Percentiles rank a stretch among this genome's conserved stretches.
Conservation (phyloP, 2,888 invertebrate genomes). For the Dryomyza anilis region DNA sequence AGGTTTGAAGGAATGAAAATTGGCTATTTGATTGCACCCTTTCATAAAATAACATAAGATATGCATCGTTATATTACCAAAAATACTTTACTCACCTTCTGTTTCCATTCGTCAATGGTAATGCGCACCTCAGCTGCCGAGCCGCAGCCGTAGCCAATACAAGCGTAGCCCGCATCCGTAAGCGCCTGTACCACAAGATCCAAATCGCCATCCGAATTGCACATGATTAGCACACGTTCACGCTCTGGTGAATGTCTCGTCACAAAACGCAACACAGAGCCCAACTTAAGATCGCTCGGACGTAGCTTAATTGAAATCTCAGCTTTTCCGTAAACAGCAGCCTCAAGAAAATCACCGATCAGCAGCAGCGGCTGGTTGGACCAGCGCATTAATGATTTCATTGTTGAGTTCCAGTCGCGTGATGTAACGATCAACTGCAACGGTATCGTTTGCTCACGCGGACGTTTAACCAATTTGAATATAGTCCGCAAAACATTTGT, state of each 20-base stretch:
- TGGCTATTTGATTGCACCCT: too few relatives aligned
- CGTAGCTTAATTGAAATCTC: slow-evolving; percentile 61
- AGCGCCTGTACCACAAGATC: slow-evolving; percentile 52
- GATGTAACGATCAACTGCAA: slow-evolving; percentile 69
- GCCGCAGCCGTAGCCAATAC: slow-evolving; percentile 37
- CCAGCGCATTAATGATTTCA: slow-evolving; percentile 63
- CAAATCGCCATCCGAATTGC: slow-evolving; percentile 67
- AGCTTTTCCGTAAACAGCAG: slow-evolving; percentile 72
- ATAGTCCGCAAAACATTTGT: slow-evolving; percentile 32
- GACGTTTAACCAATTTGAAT: slow-evolving; percentile 35
- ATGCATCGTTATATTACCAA: too few relatives aligned
- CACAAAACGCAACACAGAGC: slow-evolving; percentile 63
- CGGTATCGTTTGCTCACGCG: slow-evolving; percentile 28
- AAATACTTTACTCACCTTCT: slow-evolving; percentile 38
- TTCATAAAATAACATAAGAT: too few relatives aligned
- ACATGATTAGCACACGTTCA: slow-evolving; percentile 68
- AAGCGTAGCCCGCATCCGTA: slow-evolving; percentile 37
- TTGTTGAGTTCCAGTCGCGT: slow-evolving; percentile 68
- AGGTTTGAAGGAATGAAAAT: too few relatives aligned
- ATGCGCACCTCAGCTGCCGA: slow-evolving; percentile 27
- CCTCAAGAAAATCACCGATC: slow-evolving; percentile 76
- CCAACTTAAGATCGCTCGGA: slow-evolving; percentile 39
- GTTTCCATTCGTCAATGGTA: slow-evolving; percentile 42
- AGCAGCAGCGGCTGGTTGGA: slow-evolving; percentile 68
- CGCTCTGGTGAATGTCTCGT: slow-evolving; percentile 60